Base-by-base conservation (phyloP, 2,113 vertebrate genomes). In the Phylloscopus trochilus region DNA sequence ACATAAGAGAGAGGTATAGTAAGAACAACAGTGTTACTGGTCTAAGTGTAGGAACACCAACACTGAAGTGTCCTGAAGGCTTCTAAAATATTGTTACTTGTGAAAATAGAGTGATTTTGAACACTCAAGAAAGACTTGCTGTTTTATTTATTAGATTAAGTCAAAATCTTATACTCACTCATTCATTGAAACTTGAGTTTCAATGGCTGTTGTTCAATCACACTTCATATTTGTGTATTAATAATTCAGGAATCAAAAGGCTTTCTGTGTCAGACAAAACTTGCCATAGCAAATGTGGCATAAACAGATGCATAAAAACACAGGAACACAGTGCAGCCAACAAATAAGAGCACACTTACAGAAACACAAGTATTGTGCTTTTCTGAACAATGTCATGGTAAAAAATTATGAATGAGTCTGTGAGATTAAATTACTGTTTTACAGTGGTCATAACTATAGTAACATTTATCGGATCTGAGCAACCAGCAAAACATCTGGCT, bases 401-500 rank as follows among this genome's bases (percentile, higher is more conserved):
- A 87, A 85, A 66, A 47, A 66, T 51, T 59, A 75, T 56, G 59
- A 95, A 90, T 83, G 31, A 17, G 20, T 77, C 63, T 62, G 91
- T 94, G 96, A 98, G 97, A 97, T 97, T 97, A 98, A 97, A 97
- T 94, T 96, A 97, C 95, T 94, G 2, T 95, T 91, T 96, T 93
- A 95, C 94, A 98, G 97, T 97, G 97, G 95, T 97, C 66, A 87
- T 97, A 98, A 98, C 97, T 96, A 94, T 96, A 95, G 93, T 94
- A 96, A 96, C 67, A 92, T 98, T 98, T 98, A 98, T 98, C 96
- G 98, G 98, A 98, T 98, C 96, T 98, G 97, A 98, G 95, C 96
- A 97, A 97, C 96, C 97, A 97, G 97, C 73, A 97, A 97, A 98
- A 98, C 95, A 98, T 98, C 97, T 98, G 98, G 96, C 97, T 98